Conservation (phyloP, 92 coral and sea anemone genomes). For the Pocillopora grandis region DNA sequence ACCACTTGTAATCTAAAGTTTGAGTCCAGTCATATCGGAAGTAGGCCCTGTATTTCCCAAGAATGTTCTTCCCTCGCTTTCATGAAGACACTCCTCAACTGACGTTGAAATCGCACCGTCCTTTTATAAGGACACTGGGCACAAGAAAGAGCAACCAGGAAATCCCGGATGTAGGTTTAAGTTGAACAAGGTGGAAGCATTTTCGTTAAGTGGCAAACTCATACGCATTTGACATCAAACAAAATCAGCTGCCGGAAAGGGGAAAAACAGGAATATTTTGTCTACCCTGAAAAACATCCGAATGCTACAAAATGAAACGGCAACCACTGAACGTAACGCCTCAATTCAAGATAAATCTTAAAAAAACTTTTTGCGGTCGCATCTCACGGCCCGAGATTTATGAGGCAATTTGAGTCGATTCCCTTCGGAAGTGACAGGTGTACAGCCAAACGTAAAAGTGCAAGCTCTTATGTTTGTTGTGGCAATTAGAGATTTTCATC, state of each 20-base stretch:
- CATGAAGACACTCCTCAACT: not conserved
- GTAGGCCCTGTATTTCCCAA: too few relatives aligned
- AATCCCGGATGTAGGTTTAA: slow-evolving; percentile 5
- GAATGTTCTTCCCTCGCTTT: not conserved
- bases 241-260: slow-evolving; percentile 39
- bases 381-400: slow-evolving; percentile 9
- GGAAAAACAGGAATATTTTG: not conserved
- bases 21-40: too few relatives aligned
- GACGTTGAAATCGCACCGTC: not conserved
- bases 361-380: slow-evolving; percentile 6
- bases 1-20: too few relatives aligned
- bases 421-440: slow-evolving; percentile 27
- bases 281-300: slow-evolving; percentile 6
- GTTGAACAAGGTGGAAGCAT: not conserved
- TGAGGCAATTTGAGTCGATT: slow-evolving; percentile 25
- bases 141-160: not conserved
- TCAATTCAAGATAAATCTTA: not conserved
- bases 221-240: not conserved
- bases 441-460: slow-evolving; percentile 27
- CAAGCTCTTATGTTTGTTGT: slow-evolving; percentile 46
- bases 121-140: not conserved
- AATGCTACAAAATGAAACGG: not conserved
- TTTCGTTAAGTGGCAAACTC: slow-evolving; percentile 18
- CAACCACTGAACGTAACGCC: not conserved
- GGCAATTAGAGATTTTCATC: slow-evolving; percentile 46